Evolutionary conservation across 1,140 invertebrate genomes (phyloP).

Genomic region (Sycophila sp.): DNA sequence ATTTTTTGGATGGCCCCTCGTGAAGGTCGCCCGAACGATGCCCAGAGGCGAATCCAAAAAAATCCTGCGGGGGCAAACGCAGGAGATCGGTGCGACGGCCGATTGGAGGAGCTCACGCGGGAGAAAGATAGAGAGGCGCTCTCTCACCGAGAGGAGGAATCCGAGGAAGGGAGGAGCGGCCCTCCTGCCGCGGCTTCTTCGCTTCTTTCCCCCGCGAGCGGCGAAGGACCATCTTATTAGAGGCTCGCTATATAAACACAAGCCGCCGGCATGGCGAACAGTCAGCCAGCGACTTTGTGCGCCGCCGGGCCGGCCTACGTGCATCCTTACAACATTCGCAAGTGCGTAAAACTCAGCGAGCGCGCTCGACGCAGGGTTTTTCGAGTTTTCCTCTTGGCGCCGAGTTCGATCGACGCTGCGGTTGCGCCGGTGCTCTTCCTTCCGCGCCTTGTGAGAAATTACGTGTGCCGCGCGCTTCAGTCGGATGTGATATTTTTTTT

Average conservation of each 20-base stretch:
- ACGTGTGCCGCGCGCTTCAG: too few species aligned
- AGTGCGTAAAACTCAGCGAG: too few species aligned
- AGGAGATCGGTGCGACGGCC: constrained; percentile 2
- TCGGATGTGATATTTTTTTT: too few species aligned
- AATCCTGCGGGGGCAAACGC: not conserved
- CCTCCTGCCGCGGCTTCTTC: constrained; percentile 39
- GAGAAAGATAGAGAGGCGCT: constrained; percentile 13
- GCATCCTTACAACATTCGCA: too few species aligned
- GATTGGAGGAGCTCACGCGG: not conserved
- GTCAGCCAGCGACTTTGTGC: constrained; percentile 59
- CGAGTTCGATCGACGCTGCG: too few species aligned
- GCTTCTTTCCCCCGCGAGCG: constrained; percentile 34
- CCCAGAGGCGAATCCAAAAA: too few species aligned
- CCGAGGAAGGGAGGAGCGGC: constrained; percentile 20
- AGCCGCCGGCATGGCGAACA: constrained; percentile 57
- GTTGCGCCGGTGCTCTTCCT: too few species aligned
- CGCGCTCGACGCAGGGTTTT: too few species aligned
- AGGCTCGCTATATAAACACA: constrained; percentile 64
- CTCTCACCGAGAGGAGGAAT: constrained; percentile 17
- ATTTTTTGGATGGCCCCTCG: too few species aligned
- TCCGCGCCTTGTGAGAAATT: too few species aligned
- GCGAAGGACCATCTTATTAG: constrained; percentile 65
- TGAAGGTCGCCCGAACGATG: too few species aligned
- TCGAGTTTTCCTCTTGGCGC: too few species aligned
- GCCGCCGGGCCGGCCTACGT: constrained; percentile 52